Base-by-base conservation (phyloP, 2,113 vertebrate species). In the Ardeotis arabs region DNA sequence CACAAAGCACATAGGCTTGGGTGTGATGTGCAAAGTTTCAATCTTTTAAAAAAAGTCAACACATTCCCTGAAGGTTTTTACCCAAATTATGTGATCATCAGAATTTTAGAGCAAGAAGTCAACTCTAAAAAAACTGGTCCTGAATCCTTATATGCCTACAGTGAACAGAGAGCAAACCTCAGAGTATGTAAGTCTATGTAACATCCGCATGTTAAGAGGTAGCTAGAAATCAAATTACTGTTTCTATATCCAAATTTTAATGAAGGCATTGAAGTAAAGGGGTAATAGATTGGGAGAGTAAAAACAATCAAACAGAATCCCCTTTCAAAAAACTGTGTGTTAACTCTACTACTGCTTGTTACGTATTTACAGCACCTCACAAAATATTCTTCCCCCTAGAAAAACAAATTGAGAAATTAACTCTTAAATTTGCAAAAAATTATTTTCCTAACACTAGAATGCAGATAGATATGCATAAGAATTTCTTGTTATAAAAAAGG, bases 1-100 rank as follows among this genome's bases (percentile, higher is more conserved):
- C 45, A 67, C 14, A 8, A 28, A 29, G 14, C 0, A 0, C 18
- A 4, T 0, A 11, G 28, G 7, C 8, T 74, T 47, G 25, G 17
- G 14, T 53, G 39, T 13, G 45, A 84, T 1, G 1, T 6, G n/a
- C 33, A 50, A 73, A 60, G 22, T 37, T 47, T 33, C 21, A 28
- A 37, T 7, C 28, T 73, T 60, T 45, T 14, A 20, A 35, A 25
- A 67, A 14, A 91, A 81, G 22, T 27, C 14, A 66, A 24, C 39
- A 33, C 20, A 37, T 49, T 5, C 19, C 33, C 33, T 29, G 7
- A 80, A 74, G 10, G 18, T 31, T 82, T 93, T 78, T 56, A 72
- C 4, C 21, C 29, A 84, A 89, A 68, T 45, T 9, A 63, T 39
- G 31, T 31, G 20, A 87, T 60, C 14, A 35, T 20, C 14, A 87